Base-by-base conservation (phyloP, 2,888 invertebrate species). In the Heliconius hortense region DNA sequence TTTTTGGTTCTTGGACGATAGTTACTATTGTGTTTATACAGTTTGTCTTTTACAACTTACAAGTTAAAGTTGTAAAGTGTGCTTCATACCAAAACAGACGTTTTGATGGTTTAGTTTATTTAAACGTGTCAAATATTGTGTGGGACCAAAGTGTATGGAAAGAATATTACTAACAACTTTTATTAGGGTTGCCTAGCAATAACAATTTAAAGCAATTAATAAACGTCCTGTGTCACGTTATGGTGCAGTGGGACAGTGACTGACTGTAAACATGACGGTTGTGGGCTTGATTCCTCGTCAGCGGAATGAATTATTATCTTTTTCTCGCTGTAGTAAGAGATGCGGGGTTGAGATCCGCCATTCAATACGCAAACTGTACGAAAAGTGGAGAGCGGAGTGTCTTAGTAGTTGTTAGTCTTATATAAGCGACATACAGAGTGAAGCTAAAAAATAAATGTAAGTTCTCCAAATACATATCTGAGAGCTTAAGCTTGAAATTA, bases 161-260 rank as follows among this genome's bases (percentile, higher is more conserved):
- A 28, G 63, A 63, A 31, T 31, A 21, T 64, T 35, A n/a, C 63
- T n/a, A 35, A 64, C 21, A 10, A n/a, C 21, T 64, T 35, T 64
- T 64, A 63, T 64, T 64, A 64, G 63, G 35, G 63, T 64, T 35
- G 63, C 35, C 63, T 64, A n/a, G n/a, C 63, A 64, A 35, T 64
- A 72, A 62, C 11, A 26, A 31, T 59, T 72, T 39, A 15, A 60
- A 26, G 11, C 60, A 60, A 60, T 24, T 60, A 60, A 26, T 24
- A 24, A 26, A 56, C 10, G 56, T n/a, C 10, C n/a, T n/a, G 21
- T 56, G n/a, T 3, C 2, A 21, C 0, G 21, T 53, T 2, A 21
- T 56, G 8, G n/a, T 10, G 21, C 53, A 53, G 21, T 53, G 53
- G 7, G 48, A 48, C 18, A 21, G 18, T 15, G 21, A n/a, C 21